phyloP scores from a whole-genome alignment of 2,797 vertebrate genomes.

The Oceanodroma leucorhoa region DNA sequence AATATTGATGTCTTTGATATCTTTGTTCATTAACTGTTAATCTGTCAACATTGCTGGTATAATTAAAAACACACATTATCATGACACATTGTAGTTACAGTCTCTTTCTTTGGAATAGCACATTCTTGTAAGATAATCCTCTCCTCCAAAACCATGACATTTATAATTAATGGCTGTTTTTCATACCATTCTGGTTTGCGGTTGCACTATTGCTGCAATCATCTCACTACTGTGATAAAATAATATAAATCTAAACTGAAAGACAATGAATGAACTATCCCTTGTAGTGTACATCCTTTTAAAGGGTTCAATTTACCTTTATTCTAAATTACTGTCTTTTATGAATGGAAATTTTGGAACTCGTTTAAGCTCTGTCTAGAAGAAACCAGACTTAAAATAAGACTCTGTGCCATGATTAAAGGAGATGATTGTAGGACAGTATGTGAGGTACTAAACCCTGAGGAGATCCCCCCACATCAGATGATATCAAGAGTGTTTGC shows the following conservation, averaged over 20 bases:
- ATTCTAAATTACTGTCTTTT: background rate
- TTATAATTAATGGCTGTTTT: background rate
- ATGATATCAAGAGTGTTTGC: background rate
- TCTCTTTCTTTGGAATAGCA: background rate
- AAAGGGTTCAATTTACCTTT: background rate
- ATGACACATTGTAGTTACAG: background rate
- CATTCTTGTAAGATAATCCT: background rate
- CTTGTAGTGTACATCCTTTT: background rate
- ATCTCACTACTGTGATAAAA: background rate
- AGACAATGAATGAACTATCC: background rate
- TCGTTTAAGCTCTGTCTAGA: background rate
- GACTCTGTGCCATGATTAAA: background rate
- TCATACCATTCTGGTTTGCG: background rate
- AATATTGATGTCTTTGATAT: background rate
- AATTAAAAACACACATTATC: slow-evolving; percentile 1
- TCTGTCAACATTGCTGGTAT: background rate
- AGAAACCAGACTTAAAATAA: background rate
- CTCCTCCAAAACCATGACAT: background rate
- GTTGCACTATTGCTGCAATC: background rate
- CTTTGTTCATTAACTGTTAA: slow-evolving; percentile 6
- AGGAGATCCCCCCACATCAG: background rate
- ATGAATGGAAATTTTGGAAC: background rate
- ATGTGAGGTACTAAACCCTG: background rate
- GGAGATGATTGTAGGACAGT: background rate
- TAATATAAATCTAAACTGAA: background rate